A percentile compares a stretch with the other conserved stretches of the same genome.
These are phyloP conservation scores for Cartodere bifasciata DNA, from an alignment of 2,888 invertebrate genomes.

Conservation along the genomic window DNA sequence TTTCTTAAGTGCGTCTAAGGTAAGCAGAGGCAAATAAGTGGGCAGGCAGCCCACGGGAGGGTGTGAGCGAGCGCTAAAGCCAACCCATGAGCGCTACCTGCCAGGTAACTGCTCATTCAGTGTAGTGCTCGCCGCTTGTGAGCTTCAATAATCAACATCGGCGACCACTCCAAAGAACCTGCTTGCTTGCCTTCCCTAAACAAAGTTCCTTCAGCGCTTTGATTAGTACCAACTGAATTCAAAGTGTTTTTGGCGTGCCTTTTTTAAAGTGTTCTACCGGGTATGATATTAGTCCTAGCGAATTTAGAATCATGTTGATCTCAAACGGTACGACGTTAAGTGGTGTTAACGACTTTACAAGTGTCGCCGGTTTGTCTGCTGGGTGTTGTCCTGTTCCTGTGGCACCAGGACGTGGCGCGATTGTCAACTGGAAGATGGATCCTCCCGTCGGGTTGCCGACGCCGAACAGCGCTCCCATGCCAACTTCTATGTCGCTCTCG, in stretches of 20 bases:
- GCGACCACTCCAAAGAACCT: no score
- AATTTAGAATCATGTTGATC: conserved; percentile 50
- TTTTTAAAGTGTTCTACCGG: no score
- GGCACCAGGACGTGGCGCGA: conserved; percentile 38
- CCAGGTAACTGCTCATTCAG: conserved; percentile 36
- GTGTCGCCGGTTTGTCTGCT: conserved; percentile 32
- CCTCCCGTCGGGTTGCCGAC: conserved; percentile 39
- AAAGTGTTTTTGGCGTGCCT: no score
- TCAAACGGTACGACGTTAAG: conserved; percentile 48
- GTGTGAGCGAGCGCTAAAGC: conserved; percentile 32
- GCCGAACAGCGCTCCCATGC: conserved; percentile 40
- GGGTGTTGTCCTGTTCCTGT: conserved; percentile 40
- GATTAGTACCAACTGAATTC: no score
- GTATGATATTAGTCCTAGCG: no score
- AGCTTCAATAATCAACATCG: conserved; percentile 27
- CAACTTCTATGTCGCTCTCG: conserved; percentile 43
- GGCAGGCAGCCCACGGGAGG: conserved; percentile 27
- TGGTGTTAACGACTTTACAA: conserved; percentile 37
- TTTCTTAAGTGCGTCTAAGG: no score
- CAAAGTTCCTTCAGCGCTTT: no score
- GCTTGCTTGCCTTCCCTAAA: no score
- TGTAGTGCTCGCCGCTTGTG: conserved; percentile 35
- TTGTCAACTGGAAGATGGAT: conserved; percentile 50
- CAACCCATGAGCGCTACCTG: conserved; percentile 35
- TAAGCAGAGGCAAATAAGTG: conserved; percentile 13